phyloP scores from a whole-genome alignment of 2,888 invertebrate genomes.

The Ceraclea dissimilis region DNA sequence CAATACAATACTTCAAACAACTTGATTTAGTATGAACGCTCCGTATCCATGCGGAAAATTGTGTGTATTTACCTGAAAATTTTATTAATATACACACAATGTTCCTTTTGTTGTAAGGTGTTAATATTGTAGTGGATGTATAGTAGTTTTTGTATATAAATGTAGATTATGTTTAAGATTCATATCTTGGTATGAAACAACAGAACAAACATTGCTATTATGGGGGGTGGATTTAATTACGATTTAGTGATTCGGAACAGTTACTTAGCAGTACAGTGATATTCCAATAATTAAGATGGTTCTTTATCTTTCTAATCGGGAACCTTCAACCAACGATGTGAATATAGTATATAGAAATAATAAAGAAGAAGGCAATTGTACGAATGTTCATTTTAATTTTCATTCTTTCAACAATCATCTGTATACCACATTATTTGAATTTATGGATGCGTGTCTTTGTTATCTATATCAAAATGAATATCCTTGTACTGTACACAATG shows the following conservation, averaged over 20 bases:
- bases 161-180: slow-evolving; percentile 9
- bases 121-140: background rate
- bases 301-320: background rate
- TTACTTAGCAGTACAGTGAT: background rate
- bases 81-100: too few species aligned
- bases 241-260: slow-evolving; percentile 14
- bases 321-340: background rate
- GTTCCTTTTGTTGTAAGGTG: too few species aligned
- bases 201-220: slow-evolving; percentile 21
- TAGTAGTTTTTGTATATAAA: background rate
- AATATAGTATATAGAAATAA: too few species aligned
- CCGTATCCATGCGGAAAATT: background rate
- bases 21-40: background rate
- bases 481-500: too few species aligned
- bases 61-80: too few species aligned
- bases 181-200: slow-evolving; percentile 10
- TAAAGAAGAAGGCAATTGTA: too few species aligned
- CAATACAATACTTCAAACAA: background rate
- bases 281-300: background rate
- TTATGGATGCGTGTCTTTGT: too few species aligned
- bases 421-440: too few species aligned
- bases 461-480: too few species aligned
- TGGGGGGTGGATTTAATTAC: slow-evolving; percentile 19
- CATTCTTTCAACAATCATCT: too few species aligned
- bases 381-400: too few species aligned